Conservation (phyloP, 2,113 vertebrate genomes). For the Nansenia antarctica region DNA sequence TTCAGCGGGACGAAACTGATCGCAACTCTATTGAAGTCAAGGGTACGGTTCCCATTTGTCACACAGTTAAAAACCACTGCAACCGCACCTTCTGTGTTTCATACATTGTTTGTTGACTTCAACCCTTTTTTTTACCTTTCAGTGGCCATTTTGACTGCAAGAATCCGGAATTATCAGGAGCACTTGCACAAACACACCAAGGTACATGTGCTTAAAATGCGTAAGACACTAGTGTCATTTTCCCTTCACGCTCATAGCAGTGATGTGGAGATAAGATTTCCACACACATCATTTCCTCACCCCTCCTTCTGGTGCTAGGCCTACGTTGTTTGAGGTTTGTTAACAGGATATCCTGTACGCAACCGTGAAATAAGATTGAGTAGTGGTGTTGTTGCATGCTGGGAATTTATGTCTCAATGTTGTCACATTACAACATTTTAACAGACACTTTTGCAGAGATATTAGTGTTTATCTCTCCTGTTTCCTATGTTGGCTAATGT, state of each 20-base stretch:
- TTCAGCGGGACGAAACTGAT: conserved; percentile 81
- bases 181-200: conserved; percentile 88
- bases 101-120: neutral
- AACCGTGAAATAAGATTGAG: conserved; percentile 36
- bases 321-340: too few species aligned
- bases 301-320: conserved; percentile 39
- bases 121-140: conserved; percentile 30
- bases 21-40: conserved; percentile 82
- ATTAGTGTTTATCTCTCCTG: neutral
- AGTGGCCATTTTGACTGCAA: conserved; percentile 88
- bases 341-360: conserved; percentile 71
- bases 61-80: neutral
- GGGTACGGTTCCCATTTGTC: conserved; percentile 69
- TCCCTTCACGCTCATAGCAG: neutral
- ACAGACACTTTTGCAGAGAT: neutral
- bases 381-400: conserved; percentile 1
- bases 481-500: neutral
- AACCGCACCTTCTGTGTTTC: neutral
- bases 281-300: conserved; percentile 35
- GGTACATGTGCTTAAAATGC: conserved; percentile 62
- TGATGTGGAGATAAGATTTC: conserved; percentile 18
- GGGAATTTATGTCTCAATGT: conserved; percentile 33
- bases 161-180: conserved; percentile 85
- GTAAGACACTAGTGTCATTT: neutral
- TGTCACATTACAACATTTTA: neutral